phyloP scores from a whole-genome alignment of 2,797 vertebrate genomes.

The Pitangus sulphuratus region DNA sequence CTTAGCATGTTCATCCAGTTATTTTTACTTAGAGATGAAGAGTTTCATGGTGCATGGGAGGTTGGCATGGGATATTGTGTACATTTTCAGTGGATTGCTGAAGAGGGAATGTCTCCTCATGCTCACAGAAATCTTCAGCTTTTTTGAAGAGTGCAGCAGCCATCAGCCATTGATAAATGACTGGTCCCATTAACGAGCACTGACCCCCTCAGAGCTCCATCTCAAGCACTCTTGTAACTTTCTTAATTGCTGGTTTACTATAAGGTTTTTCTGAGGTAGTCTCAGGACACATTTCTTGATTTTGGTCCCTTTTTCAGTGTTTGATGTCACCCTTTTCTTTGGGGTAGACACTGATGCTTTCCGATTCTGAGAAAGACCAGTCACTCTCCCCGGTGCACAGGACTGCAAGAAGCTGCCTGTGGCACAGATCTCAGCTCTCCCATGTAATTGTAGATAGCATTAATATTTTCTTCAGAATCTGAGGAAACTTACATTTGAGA shows the following conservation, averaged over 20 bases:
- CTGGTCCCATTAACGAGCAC: accelerated
- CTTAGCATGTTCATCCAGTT: background rate
- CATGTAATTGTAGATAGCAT: background rate
- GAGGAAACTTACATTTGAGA: background rate
- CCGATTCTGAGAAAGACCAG: background rate
- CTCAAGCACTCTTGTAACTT: background rate
- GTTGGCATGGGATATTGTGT: background rate
- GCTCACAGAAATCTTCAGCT: background rate
- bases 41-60: background rate
- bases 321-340: background rate
- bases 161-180: background rate
- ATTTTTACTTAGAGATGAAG: background rate
- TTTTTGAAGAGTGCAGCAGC: background rate
- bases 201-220: background rate
- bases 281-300: background rate
- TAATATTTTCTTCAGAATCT: background rate
- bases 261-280: background rate
- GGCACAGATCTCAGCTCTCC: background rate
- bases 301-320: background rate
- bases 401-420: background rate
- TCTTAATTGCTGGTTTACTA: background rate
- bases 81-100: background rate
- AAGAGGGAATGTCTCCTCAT: background rate
- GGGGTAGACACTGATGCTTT: background rate
- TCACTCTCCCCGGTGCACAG: background rate